phyloP scores from a whole-genome alignment of 2,113 vertebrate species.

The Chionodraco myersi region DNA sequence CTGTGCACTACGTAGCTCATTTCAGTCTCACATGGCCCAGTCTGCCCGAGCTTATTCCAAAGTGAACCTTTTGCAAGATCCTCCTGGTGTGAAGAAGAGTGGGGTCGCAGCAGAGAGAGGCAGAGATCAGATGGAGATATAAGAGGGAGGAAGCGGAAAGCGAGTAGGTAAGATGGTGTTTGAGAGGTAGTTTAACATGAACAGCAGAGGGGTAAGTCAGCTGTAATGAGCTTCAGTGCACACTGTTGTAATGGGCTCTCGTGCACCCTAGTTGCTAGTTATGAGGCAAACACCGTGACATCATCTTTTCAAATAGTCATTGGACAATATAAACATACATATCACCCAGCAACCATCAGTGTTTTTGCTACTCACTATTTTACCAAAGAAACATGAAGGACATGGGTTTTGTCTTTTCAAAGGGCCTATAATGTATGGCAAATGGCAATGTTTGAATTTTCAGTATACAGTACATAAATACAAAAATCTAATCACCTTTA shows the following conservation, averaged over 20 bases:
- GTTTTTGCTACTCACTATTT: not conserved
- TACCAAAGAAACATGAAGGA: not conserved
- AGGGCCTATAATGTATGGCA: too few species aligned
- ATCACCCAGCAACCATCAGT: too few species aligned
- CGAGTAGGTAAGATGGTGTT: conserved; percentile 30
- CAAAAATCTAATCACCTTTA: too few species aligned
- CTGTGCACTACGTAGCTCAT: conserved; percentile 51
- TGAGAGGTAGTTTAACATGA: conserved; percentile 53
- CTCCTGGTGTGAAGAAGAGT: conserved; percentile 42
- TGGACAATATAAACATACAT: not conserved
- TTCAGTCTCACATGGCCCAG: conserved; percentile 54
- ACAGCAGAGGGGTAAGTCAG: not conserved
- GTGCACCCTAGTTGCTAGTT: not conserved
- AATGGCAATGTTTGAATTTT: too few species aligned
- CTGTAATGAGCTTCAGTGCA: not conserved
- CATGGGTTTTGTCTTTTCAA: too few species aligned
- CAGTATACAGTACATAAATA: too few species aligned
- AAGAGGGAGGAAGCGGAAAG: conserved; percentile 19
- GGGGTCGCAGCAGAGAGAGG: conserved; percentile 42
- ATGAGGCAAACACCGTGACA: not conserved
- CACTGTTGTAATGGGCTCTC: not conserved
- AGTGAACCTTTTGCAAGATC: conserved; percentile 60
- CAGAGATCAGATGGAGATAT: conserved; percentile 48
- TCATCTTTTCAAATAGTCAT: not conserved
- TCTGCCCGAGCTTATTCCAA: conserved; percentile 50